Evolutionary conservation across 2,797 vertebrate genomes (phyloP).

Genomic region (Argentina silus): DNA sequence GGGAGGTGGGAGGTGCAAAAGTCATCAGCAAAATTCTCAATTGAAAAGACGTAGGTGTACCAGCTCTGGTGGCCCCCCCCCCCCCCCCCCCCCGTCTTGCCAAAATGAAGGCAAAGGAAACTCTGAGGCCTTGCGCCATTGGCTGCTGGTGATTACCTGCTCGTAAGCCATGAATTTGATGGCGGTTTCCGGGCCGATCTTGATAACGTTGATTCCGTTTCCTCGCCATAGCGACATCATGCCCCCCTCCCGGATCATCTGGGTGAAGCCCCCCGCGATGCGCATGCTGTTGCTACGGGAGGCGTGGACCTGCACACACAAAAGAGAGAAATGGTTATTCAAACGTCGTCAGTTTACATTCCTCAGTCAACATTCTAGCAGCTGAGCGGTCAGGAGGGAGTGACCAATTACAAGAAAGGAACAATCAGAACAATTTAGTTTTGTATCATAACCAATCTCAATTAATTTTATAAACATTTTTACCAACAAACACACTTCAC

Average conservation of each 20-base stretch:
- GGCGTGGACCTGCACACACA: constrained; percentile 84
- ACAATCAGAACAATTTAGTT: too few relatives aligned
- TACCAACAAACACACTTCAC: neutral
- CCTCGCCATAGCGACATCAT: constrained; percentile 90
- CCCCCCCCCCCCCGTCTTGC: too few relatives aligned
- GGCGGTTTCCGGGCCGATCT: constrained; percentile 94
- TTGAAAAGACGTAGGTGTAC: too few relatives aligned
- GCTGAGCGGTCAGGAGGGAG: too few relatives aligned
- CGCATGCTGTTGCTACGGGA: constrained; percentile 92
- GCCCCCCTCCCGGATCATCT: constrained; percentile 94
- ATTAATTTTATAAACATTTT: too few relatives aligned
- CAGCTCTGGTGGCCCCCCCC: too few relatives aligned
- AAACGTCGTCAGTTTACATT: neutral
- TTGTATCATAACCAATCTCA: too few relatives aligned
- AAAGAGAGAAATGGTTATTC: neutral
- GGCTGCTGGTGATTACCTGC: constrained; percentile 77
- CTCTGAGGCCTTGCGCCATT: neutral
- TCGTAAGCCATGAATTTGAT: constrained; percentile 99
- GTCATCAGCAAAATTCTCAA: too few relatives aligned
- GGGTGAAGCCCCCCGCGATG: constrained; percentile 86
- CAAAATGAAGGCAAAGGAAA: too few relatives aligned
- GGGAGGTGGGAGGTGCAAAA: too few relatives aligned
- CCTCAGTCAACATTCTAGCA: neutral
- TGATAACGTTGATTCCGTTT: constrained; percentile 95
- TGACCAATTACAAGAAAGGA: too few relatives aligned